phyloP scores from a whole-genome alignment of 2,113 vertebrate species.

The Sus scrofa region T2T-Sscrofa CM000829.6:25649501-25650000 shows the following conservation, averaged over 20 bases:
- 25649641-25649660: too few relatives aligned
- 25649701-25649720: too few relatives aligned
- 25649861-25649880: not conserved
- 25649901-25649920: not conserved
- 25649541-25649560: not conserved
- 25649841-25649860: not conserved
- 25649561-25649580: too few relatives aligned
- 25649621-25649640: too few relatives aligned
- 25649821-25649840: not conserved
- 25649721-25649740: too few relatives aligned
- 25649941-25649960: not conserved
- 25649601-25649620: too few relatives aligned
- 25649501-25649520: not conserved
- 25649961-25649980: not conserved
- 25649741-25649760: too few relatives aligned
- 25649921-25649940: not conserved
- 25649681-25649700: too few relatives aligned
- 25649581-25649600: too few relatives aligned
- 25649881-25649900: not conserved
- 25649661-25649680: too few relatives aligned
- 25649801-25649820: not conserved
- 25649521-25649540: not conserved
- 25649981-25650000: conserved; percentile 9
- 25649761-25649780: too few relatives aligned
- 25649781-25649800: too few relatives aligned